Conservation (phyloP, 1,140 invertebrate genomes). For the Drosophila kohkoa region DNA sequence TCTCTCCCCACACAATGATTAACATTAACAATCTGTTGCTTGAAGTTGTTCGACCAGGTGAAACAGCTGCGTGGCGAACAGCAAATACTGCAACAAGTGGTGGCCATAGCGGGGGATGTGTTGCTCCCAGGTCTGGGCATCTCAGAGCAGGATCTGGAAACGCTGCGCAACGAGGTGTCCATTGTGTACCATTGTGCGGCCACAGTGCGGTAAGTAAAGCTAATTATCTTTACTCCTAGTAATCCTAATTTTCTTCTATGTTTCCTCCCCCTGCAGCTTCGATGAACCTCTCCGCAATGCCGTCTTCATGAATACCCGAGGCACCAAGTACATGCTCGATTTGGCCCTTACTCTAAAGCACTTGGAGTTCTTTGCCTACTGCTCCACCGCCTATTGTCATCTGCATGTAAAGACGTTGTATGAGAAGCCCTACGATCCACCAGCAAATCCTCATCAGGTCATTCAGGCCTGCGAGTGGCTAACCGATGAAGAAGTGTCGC, state of each 20-base stretch:
- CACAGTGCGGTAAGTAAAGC: slow-evolving; percentile 87
- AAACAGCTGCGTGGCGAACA: slow-evolving; percentile 87
- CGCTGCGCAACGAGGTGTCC: slow-evolving; percentile 89
- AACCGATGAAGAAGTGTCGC: slow-evolving; percentile 90
- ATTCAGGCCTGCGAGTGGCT: slow-evolving; percentile 96
- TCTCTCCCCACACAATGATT: slow-evolving; percentile 1
- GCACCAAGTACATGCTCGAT: slow-evolving; percentile 90
- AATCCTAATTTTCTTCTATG: too few relatives aligned
- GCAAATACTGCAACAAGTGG: slow-evolving; percentile 88
- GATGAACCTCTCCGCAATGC: slow-evolving; percentile 91
- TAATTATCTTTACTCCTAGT: too few relatives aligned
- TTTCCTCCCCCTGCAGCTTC: slow-evolving; percentile 87
- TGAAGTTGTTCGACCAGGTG: slow-evolving; percentile 91
- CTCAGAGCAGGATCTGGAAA: slow-evolving; percentile 88
- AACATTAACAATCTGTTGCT: slow-evolving; percentile 13
- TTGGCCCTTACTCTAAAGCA: slow-evolving; percentile 91
- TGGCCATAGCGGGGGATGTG: slow-evolving; percentile 92
- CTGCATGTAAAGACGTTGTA: slow-evolving; percentile 88
- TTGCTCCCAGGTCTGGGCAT: slow-evolving; percentile 90
- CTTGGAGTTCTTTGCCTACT: slow-evolving; percentile 87
- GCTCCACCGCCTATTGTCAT: slow-evolving; percentile 89
- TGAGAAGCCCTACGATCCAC: slow-evolving; percentile 93
- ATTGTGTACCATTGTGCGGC: slow-evolving; percentile 97
- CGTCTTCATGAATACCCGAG: slow-evolving; percentile 90
- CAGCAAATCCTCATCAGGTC: slow-evolving; percentile 94